Base-by-base conservation (phyloP, 30 jellyfish, hydroid and myxozoan genomes). In the Aurelia aurita region DNA sequence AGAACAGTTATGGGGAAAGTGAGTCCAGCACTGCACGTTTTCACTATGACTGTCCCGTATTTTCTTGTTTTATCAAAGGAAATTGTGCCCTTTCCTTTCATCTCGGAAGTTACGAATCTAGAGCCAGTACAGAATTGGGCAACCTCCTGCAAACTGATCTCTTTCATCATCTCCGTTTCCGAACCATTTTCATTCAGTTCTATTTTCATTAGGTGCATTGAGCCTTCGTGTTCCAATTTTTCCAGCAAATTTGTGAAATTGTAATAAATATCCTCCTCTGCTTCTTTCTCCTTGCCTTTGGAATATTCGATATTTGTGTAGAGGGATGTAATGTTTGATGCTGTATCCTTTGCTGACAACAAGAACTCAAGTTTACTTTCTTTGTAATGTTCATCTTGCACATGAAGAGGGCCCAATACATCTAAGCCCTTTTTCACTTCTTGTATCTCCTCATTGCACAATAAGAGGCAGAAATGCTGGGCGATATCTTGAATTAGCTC, bases 201-300 rank as follows among this genome's bases (percentile, higher is more conserved):
- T 35, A 35, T 35, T 5, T 35, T 35, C 47, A 35, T 35, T 35
- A 35, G 47, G 47, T 35, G 47, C 47, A 35, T 35, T 35, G 47
- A 35, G 47, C 47, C 47, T 35, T 35, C 47, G 47, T 35, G 47
- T 35, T 35, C 47, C 8, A 35, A 5, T 35, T 35, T 35, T 18
- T 71, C 83, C 27, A 71, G 53, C 69, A 71, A 68, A 47, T 71
- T 71, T 22, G 83, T 71, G 4, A 47, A 71, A 71, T 71, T 71
- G 68, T 71, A 71, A 39, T 32, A 15, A 44, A 71, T 29, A 34
- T 71, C 83, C 68, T 71, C 83, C 29, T 71, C 69, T 34, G 53
- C 57, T n/a, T 71, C 67, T 19, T 45, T 71, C 49, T 43, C 69
- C 18, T 1, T 71, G 27, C 49, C 83, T 35, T 4, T 4, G 47